These are phyloP conservation scores for Bufotes viridis DNA, from an alignment of 2,797 vertebrate species.

Conservation along the genomic window DNA sequence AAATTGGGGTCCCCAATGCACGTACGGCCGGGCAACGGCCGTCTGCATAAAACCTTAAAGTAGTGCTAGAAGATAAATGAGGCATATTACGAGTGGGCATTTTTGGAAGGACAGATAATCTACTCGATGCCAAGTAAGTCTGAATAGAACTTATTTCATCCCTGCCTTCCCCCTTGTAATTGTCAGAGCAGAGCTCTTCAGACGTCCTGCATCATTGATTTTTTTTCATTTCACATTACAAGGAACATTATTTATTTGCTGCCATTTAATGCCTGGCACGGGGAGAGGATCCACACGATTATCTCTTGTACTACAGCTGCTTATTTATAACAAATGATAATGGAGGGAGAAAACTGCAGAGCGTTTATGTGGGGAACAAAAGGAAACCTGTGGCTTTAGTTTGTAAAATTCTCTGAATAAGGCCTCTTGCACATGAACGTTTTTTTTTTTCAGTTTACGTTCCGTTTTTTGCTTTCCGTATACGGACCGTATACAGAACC, in stretches of 20 bases:
- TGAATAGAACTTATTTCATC: background rate
- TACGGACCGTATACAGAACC: too few relatives aligned
- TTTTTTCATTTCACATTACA: constrained; percentile 19
- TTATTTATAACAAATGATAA: constrained; percentile 4
- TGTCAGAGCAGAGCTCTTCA: background rate
- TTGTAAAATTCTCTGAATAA: background rate
- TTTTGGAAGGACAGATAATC: background rate
- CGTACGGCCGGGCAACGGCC: too few relatives aligned
- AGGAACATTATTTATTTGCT: background rate
- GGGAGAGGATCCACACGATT: background rate
- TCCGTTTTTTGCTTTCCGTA: too few relatives aligned
- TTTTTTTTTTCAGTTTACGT: too few relatives aligned
- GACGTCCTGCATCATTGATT: background rate
- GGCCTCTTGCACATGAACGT: too few relatives aligned
- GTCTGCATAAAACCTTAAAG: too few relatives aligned
- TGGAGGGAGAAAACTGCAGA: background rate
- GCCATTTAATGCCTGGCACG: background rate
- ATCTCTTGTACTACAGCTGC: background rate
- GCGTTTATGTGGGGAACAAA: background rate
- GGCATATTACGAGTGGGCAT: background rate
- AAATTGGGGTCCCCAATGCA: too few relatives aligned
- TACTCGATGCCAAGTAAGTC: background rate
- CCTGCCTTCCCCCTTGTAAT: background rate
- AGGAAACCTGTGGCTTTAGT: background rate
- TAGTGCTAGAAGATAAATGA: background rate